Conservation (phyloP, 2,113 vertebrate genomes). For the Cephalopholis sonnerati region DNA sequence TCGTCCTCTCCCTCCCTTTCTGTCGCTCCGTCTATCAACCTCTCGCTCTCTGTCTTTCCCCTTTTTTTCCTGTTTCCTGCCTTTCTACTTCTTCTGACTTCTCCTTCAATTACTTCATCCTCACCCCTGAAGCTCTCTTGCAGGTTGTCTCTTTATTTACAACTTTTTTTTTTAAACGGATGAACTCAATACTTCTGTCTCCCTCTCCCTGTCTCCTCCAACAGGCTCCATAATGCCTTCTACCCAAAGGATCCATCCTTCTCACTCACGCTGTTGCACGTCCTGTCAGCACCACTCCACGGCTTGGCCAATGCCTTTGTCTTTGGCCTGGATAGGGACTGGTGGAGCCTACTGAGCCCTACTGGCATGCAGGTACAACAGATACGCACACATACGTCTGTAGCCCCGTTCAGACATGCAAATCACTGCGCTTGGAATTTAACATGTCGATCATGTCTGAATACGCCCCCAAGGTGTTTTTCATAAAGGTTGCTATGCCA, state of each 20-base stretch:
- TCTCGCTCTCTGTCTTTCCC: slow-evolving; percentile 37
- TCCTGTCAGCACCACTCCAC: slow-evolving; percentile 85
- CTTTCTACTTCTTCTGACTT: slow-evolving; percentile 42
- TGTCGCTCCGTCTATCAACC: slow-evolving; percentile 58
- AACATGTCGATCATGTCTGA: not conserved
- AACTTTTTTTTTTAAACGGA: slow-evolving; percentile 46
- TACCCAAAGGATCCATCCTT: slow-evolving; percentile 83
- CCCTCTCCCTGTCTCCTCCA: slow-evolving; percentile 29
- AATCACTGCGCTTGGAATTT: not conserved
- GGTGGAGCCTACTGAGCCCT: slow-evolving; percentile 82
- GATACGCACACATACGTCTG: slow-evolving; percentile 4
- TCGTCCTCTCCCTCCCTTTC: slow-evolving; percentile 71
- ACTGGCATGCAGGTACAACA: slow-evolving; percentile 81
- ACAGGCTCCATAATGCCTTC: slow-evolving; percentile 85
- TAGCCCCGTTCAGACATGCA: not conserved
- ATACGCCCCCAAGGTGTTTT: not conserved
- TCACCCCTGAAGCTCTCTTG: slow-evolving; percentile 40
- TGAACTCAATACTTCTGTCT: slow-evolving; percentile 45
- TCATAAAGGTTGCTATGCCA: not conserved
- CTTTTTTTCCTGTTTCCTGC: slow-evolving; percentile 16
- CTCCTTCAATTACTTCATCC: slow-evolving; percentile 52
- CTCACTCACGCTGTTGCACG: slow-evolving; percentile 83
- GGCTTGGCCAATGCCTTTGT: slow-evolving; percentile 86
- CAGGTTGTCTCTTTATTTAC: slow-evolving; percentile 64
- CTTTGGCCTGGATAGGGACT: slow-evolving; percentile 84